Evolutionary conservation across 2,797 vertebrate species (phyloP).

Genomic region (Anolis apletophallus): DNA sequence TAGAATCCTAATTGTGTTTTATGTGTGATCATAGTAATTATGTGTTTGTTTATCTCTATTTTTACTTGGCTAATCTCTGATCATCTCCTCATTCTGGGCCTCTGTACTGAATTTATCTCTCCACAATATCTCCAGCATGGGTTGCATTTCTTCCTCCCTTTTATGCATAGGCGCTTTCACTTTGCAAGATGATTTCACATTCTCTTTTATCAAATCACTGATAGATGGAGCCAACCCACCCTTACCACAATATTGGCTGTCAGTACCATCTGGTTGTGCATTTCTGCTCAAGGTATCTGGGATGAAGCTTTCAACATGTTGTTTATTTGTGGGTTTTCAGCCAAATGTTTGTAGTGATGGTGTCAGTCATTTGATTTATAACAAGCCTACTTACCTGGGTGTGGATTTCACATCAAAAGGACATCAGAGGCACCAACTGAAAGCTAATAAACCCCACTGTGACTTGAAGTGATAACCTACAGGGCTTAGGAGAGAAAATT

Average conservation of each 20-base stretch:
- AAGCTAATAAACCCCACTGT: slow-evolving; percentile 45
- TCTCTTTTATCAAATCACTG: background rate
- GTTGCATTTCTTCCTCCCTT: background rate
- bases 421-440: slow-evolving; percentile 12
- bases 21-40: background rate
- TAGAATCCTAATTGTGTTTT: background rate
- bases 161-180: background rate
- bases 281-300: background rate
- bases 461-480: slow-evolving; percentile 35
- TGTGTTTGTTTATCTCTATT: background rate
- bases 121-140: background rate
- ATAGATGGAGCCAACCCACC: background rate
- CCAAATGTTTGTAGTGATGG: slow-evolving; percentile 11
- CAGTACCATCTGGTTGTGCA: background rate
- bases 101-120: background rate
- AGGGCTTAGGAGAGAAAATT: slow-evolving; percentile 15
- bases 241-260: background rate
- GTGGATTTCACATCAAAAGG: slow-evolving; percentile 20
- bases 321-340: slow-evolving; percentile 16
- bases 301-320: slow-evolving; percentile 9
- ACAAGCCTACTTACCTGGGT: slow-evolving; percentile 18
- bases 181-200: background rate
- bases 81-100: background rate
- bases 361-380: slow-evolving; percentile 5
- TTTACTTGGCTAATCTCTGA: background rate